Evolutionary conservation across 1,140 invertebrate genomes (phyloP).

Genomic region (Sitodiplosis mosellana): DNA sequence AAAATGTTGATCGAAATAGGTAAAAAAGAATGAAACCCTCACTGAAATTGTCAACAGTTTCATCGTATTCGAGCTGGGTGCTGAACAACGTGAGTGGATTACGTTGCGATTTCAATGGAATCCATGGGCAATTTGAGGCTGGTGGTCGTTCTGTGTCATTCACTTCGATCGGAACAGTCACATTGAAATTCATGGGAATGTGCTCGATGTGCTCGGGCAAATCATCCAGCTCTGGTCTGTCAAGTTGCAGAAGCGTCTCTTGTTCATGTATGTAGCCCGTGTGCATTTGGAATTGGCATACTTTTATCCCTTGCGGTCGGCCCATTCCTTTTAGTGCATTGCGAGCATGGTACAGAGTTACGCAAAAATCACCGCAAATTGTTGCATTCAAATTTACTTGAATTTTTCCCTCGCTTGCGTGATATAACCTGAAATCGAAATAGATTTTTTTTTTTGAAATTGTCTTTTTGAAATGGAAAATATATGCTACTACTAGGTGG

Average conservation of each 20-base stretch:
- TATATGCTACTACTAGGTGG: too few species aligned
- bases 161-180: conserved; percentile 54
- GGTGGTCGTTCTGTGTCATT: conserved; percentile 43
- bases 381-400: conserved; percentile 35
- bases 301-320: conserved; percentile 68
- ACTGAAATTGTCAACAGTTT: conserved; percentile 64
- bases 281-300: conserved; percentile 74
- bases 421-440: conserved; percentile 36
- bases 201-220: conserved; percentile 54
- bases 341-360: conserved; percentile 69
- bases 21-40: conserved; percentile 10
- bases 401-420: conserved; percentile 51
- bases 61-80: conserved; percentile 63
- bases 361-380: conserved; percentile 66
- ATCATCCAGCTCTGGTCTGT: conserved; percentile 60
- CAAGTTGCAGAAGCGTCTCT: conserved; percentile 53
- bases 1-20: background rate
- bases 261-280: conserved; percentile 65
- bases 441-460: background rate
- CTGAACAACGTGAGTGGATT: conserved; percentile 51
- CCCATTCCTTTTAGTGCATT: conserved; percentile 66
- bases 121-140: conserved; percentile 54
- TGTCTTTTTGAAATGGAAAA: conserved; percentile 5
- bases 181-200: conserved; percentile 56
- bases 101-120: conserved; percentile 35